Percentiles rank a stretch among this genome's conserved stretches.
These are phyloP conservation scores for Ancistrus triradiatus DNA, from an alignment of 2,113 vertebrate species.

Conservation along the genomic window DNA sequence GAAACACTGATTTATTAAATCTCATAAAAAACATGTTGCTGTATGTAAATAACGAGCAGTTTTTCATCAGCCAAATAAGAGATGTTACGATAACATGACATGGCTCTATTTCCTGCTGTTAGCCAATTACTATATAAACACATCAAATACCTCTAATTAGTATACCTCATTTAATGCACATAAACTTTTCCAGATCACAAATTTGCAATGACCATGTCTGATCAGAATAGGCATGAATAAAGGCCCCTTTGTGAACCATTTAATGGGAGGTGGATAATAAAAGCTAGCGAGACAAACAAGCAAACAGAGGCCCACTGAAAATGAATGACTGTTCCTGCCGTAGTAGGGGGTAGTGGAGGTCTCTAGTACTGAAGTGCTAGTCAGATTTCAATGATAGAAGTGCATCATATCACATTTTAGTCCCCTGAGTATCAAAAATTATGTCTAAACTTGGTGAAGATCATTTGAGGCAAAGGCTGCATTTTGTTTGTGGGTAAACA, in stretches of 20 bases:
- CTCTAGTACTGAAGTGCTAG: conserved; percentile 2
- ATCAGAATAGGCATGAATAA: conserved; percentile 55
- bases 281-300: conserved; percentile 26
- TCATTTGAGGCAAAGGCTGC: not conserved
- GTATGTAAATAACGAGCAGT: too few species aligned
- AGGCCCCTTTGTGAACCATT: conserved; percentile 56
- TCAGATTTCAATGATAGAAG: conserved; percentile 15
- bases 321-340: conserved; percentile 15
- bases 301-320: conserved; percentile 1
- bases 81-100: too few species aligned
- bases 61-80: too few species aligned
- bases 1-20: too few species aligned
- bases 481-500: conserved; percentile 19
- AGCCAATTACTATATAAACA: not conserved
- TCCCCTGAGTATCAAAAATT: too few species aligned
- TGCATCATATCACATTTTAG: conserved; percentile 3
- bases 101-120: too few species aligned
- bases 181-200: conserved; percentile 9
- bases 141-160: not conserved
- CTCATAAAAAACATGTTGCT: too few species aligned
- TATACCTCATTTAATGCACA: not conserved
- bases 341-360: not conserved
- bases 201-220: not conserved
- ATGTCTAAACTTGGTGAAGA: not conserved
- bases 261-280: conserved; percentile 57